Evolutionary conservation across 2,888 invertebrate species (phyloP), one percentile per base, ranked within the genome.

Genomic region (Amphimallon solstitiale): DNA sequence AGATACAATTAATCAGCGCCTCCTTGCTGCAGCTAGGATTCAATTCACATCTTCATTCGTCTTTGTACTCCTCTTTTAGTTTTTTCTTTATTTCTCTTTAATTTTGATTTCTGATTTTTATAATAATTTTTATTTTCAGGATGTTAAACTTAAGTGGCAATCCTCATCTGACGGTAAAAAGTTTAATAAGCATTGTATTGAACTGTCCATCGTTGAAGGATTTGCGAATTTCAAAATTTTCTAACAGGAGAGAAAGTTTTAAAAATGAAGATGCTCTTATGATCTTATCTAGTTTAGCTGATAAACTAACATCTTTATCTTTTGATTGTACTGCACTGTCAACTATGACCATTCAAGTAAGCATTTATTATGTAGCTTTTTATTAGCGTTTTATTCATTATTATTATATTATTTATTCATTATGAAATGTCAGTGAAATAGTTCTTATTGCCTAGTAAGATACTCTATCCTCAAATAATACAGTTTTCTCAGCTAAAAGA

Each of bases 171-270:
- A 69, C 51, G 9, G 66, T 71, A 37, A 64, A 71, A 49, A 71
- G 73, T 37, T 68, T 77, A 21, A 52, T 76, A 51, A 72, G 73
- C 34, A 67, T 72, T 17, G 68, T 74, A 17, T 48, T 77, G 29
- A 77, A 77, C 48, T 74, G 73, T 43, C 67, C 62, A 35, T 48
- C 72, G 23, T 63, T 77, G 14, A 72, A 73, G 61, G 76, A 77
- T 61, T 56, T 77, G 21, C 67, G 72, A 38, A 62, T 77, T 40
- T 72, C 74, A 2, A 59, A 71, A 7, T 70, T 73, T 15, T 49
- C 66, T 35, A 71, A 71, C 10, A 67, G 68, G 12, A 59, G 46
- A 1, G 62, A 72, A 21, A 68, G 70, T 29, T 67, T 77, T 19
- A 67, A 52, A 19, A 76, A 76, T 60, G 73, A 73, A 63, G 75